Evolutionary conservation across 1,140 invertebrate genomes (phyloP).

Genomic region (Hesperophylax magnus): DNA sequence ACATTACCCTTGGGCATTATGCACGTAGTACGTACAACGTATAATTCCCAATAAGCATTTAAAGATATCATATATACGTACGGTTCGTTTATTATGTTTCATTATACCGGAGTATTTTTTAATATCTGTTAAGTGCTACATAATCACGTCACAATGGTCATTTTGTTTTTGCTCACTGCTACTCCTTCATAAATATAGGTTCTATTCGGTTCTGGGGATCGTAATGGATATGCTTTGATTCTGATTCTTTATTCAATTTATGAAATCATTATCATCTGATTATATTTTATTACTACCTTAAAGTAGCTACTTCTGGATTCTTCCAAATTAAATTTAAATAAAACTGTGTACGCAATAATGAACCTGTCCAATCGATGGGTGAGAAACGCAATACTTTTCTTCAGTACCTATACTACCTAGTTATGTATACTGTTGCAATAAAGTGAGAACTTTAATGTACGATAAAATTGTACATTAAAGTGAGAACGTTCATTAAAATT

Average conservation of each 20-base stretch:
- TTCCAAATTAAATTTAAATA: too few species aligned
- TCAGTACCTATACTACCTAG: too few species aligned
- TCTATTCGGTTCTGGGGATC: conserved; percentile 31
- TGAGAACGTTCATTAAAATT: too few species aligned
- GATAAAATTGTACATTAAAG: too few species aligned
- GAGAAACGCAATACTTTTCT: too few species aligned
- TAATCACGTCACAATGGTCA: conserved; percentile 20
- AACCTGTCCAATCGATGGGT: too few species aligned
- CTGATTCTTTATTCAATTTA: not conserved
- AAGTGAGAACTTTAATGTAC: too few species aligned
- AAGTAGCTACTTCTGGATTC: not conserved
- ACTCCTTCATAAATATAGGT: conserved; percentile 11
- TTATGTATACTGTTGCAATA: too few species aligned
- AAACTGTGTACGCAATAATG: too few species aligned
- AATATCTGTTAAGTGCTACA: conserved; percentile 19
- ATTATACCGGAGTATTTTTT: conserved; percentile 26
- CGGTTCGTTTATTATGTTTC: not conserved
- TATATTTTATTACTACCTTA: not conserved
- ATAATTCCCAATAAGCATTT: too few species aligned
- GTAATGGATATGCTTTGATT: not conserved
- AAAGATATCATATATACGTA: not conserved
- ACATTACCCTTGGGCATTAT: too few species aligned
- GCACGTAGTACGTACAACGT: too few species aligned
- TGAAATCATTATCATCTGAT: not conserved
- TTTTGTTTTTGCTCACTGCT: not conserved